Base-by-base conservation (phyloP, 1,140 invertebrate genomes). In the Pogonomyrmex barbatus region DNA sequence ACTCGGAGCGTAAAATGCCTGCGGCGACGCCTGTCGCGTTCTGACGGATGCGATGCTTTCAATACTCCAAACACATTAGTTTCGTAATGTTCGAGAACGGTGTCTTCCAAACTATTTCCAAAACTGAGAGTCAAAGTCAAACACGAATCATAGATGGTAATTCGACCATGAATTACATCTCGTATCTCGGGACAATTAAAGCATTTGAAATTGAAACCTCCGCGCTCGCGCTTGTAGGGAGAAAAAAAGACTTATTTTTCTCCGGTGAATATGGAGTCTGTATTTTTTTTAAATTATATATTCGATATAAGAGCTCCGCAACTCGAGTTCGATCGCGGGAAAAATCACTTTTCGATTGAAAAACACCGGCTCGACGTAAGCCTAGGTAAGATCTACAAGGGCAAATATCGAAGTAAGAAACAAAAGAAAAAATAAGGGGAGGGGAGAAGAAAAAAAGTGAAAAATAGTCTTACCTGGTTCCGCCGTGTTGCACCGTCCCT, bases 401-500 rank as follows among this genome's bases (percentile, higher is more conserved):
- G 68, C n/a, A 63, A 12, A 81, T 77, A 77, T 50, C 70, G 24
- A 52, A 68, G 63, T 50, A 60, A 70, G 58, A 65, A 81, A 45
- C 82, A 63, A 75, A 8, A 47, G 14, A 71, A 42, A 58, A 62
- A 63, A 88, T 45, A n/a, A 78, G 56, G 60, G 45, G 36, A 8
- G 24, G 45, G 36, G 52, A 30, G 8, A 12, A 30, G 50, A 39
- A 42, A 17, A 60, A 50, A 68, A 70, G 63, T 42, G 24, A 30
- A 85, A 85, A 82, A 30, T 85, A 36, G 47, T 90, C 89, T 90
- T 90, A 90, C 89, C 89, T 90, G 89, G 52, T 90, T 60, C 47
- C 76, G 77, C 58, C 30, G 52, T 86, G 30, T 42, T 24, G 36
- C 58, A 75, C 14, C 67, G 47, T 83, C 62, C 50, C 39, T 63